Conservation (phyloP, 2,113 vertebrate species). For the Columbina picui region DNA sequence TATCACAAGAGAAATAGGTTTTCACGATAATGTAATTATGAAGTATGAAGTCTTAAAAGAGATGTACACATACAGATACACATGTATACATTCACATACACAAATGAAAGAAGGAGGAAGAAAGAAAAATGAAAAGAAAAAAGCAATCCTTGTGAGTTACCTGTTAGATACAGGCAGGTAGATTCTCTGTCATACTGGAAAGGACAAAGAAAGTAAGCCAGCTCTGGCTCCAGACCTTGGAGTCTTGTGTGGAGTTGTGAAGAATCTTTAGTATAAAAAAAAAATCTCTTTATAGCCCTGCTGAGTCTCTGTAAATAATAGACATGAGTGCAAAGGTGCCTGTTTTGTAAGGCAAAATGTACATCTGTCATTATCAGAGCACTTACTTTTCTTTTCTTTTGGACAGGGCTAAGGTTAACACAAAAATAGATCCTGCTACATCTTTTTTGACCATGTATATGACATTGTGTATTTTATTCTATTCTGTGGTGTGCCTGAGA, state of each 20-base stretch:
- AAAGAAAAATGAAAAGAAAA: too few species aligned
- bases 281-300: not conserved
- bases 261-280: not conserved
- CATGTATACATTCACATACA: too few species aligned
- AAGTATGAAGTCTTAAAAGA: not conserved
- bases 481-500: not conserved
- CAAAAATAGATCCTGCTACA: not conserved
- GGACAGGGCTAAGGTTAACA: not conserved
- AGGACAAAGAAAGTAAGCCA: not conserved
- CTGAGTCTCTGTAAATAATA: not conserved
- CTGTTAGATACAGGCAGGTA: not conserved
- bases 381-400: not conserved
- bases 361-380: not conserved
- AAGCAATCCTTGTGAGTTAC: not conserved
- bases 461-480: not conserved
- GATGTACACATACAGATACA: rapidly evolving
- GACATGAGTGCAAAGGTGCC: not conserved
- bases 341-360: not conserved
- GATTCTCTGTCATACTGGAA: not conserved
- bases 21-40: not conserved
- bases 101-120: not conserved
- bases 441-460: not conserved
- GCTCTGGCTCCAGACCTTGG: not conserved
- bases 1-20: not conserved
- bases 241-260: not conserved